phyloP scores from a whole-genome alignment of 2,113 vertebrate genomes.

The Mus spicilegus region DNA sequence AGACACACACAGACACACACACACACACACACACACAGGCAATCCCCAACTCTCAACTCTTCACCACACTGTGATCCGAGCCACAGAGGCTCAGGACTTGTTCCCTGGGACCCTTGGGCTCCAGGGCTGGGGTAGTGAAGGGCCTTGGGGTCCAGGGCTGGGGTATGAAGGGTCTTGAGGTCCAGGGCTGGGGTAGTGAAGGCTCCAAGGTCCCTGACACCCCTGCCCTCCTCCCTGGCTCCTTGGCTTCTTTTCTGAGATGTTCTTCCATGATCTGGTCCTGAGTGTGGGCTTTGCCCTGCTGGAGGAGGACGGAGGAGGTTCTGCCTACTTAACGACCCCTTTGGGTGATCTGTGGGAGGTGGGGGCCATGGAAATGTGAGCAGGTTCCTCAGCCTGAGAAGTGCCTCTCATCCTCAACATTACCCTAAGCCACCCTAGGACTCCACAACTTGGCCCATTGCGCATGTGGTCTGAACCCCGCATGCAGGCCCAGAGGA shows the following conservation, averaged over 20 bases:
- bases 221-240: neutral
- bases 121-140: neutral
- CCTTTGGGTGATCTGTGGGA: fast-evolving
- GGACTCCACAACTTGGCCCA: too few species aligned
- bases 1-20: too few species aligned
- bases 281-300: neutral
- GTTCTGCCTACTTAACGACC: neutral
- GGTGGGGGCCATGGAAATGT: fast-evolving
- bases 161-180: too few species aligned
- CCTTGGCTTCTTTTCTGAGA: neutral
- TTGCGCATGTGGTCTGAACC: neutral
- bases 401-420: neutral
- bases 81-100: neutral
- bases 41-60: neutral
- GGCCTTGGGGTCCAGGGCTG: too few species aligned
- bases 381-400: fast-evolving
- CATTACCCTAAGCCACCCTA: too few species aligned
- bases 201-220: neutral
- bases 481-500: neutral
- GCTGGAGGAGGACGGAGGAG: neutral
- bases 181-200: neutral
- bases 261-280: neutral
- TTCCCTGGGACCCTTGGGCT: too few species aligned
- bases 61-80: too few species aligned
- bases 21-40: neutral